Evolutionary conservation across 2,888 invertebrate species (phyloP), one percentile per base, ranked within the genome.

Genomic region (Mechanitis messenoides): DNA sequence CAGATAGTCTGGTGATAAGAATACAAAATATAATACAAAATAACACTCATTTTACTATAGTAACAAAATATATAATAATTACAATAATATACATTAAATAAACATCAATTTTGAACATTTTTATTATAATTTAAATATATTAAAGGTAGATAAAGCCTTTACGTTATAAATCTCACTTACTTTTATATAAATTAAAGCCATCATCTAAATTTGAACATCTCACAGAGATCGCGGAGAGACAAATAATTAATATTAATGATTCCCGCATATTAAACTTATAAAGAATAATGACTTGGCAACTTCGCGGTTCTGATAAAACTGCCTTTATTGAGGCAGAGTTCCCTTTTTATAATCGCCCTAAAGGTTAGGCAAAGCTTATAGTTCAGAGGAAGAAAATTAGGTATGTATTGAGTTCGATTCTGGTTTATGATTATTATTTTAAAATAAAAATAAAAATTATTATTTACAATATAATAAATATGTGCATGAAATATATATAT

Each of bases 231-330:
- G 54, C 31, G 11, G 54, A 33, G 38, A 54, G 45, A 54, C 31
- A 50, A 31, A 46, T 61, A 57, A 61, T 61, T 57, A 56, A 61
- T 57, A 61, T 57, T 54, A 61, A 61, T 54, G 61, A 57, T 53
- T 45, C 46, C 61, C 56, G 53, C 57, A 57, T 53, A 61, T 61
- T 56, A 61, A 57, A 56, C n/a, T 61, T 61, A 61, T 61, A 56
- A 61, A 61, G 60, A 60, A 42, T 56, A 60, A 60, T 60, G 56
- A 60, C 46, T 60, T 54, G 61, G 45, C 56, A 57, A 57, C 56
- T 53, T 31, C 50, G 50, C 31, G 28, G 11, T 31, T 6, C 9
- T 7, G 6, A 9, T 50, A 50, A 31, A 9, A 50, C 50, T 50
- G 50, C 7, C 50, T 50, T 50, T 5, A 50, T 31, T 7, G 31